Base-by-base conservation (phyloP, 2,888 invertebrate genomes). In the Drosophila monieri region DNA sequence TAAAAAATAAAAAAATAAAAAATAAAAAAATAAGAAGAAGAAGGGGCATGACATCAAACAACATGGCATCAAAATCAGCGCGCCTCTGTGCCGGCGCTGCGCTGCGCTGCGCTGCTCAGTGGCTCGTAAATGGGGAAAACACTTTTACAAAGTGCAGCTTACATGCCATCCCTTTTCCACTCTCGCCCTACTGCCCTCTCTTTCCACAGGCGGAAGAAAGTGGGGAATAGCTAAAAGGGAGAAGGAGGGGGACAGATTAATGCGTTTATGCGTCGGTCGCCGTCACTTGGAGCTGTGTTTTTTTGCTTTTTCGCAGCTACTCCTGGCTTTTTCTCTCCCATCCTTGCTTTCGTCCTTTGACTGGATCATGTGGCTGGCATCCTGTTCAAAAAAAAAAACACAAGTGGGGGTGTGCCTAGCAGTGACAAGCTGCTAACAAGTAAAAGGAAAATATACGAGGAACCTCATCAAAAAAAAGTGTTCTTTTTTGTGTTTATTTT, bases 61-160 rank as follows among this genome's bases (percentile, higher is more conserved):
- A 78, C 85, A 76, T 68, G 69, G 76, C 81, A 86, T 78, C 67
- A 83, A 86, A 81, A 87, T 87, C 85, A 87, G 69, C 67, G 69
- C 67, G 71, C 59, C 69, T 52, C 52, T 69, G 67, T 69, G 67
- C 58, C 77, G 66, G 58, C 21, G 21, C 21, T 23, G 21, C 21
- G 21, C 21, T 21, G 62, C 71, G 79, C 30, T 35, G 43, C 55
- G 64, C 30, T 70, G 73, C 69, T 79, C 80, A 79, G 77, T 81
- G 77, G 77, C 72, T 83, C 85, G 88, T 85, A 87, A 81, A 81
- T 87, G 81, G 85, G 77, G 77, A 83, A 83, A 83, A 83, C 81
- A 83, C 81, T 87, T 85, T 83, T 74, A 85, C 85, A 83, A 83
- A 87, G 81, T 83, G 81, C 88, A 83, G 73, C 66, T 67, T 59